phyloP scores from a whole-genome alignment of 2,797 vertebrate species.

The Characodon lateralis region DNA sequence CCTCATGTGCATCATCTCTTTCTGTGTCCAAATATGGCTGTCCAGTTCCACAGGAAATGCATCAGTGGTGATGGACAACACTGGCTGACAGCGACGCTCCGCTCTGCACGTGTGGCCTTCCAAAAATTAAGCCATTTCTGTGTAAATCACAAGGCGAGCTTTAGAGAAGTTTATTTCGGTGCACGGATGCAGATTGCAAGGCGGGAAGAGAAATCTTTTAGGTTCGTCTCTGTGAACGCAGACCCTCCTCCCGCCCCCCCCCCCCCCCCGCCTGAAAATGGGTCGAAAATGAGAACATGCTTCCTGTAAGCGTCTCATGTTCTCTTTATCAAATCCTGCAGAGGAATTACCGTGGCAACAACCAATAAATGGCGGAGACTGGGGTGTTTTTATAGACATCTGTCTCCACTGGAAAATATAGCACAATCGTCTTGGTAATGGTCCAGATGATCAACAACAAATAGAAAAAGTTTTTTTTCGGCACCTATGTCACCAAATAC shows the following conservation, averaged over 20 bases:
- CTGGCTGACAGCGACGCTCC: background rate
- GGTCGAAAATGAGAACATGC: slow-evolving; percentile 24
- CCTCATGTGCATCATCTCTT: slow-evolving; percentile 13
- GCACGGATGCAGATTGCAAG: background rate
- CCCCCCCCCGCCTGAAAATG: background rate
- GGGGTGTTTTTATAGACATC: background rate
- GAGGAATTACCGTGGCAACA: background rate
- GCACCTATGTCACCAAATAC: background rate
- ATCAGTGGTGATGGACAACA: background rate
- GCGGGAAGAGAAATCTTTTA: slow-evolving; percentile 1
- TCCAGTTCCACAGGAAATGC: slow-evolving; percentile 28
- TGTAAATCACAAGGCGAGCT: too few species aligned
- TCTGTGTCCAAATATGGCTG: slow-evolving; percentile 54
- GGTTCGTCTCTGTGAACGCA: slow-evolving; percentile 15
- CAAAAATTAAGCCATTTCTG: background rate
- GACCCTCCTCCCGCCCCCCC: slow-evolving; percentile 3
- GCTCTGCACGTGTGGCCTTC: background rate
- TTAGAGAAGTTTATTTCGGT: background rate
- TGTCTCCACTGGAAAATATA: background rate
- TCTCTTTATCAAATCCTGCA: background rate
- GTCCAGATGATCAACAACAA: background rate
- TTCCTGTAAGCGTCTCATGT: slow-evolving; percentile 54
- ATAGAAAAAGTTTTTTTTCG: background rate
- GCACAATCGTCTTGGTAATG: background rate
- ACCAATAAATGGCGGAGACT: background rate